Base-by-base conservation (phyloP, 1,140 invertebrate species). In the Dendrolimus kikuchii region DNA sequence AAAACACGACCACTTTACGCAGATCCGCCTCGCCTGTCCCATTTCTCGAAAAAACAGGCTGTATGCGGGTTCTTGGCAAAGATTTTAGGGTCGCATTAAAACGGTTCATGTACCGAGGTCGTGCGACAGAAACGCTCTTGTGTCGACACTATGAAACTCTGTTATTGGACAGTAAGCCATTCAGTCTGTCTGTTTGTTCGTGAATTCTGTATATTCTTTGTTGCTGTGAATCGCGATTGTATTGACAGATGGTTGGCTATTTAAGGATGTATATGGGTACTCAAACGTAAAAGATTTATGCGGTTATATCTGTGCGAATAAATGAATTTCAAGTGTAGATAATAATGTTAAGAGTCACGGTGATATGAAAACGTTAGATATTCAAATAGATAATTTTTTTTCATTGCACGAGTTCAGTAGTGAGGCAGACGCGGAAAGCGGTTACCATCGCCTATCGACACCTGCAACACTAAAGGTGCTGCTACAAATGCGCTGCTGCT, bases 111-210 rank as follows among this genome's bases (percentile, higher is more conserved):
- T 54, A 49, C 49, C 66, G 73, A 79, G 76, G 71, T 72, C 74
- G 66, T 48, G 60, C 66, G 69, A 82, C 77, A 80, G 73, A 79
- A 74, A 60, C 54, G 67, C 63, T 78, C 71, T 76, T 77, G 71
- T 77, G 63, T 66, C 60, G 65, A 64, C 66, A 74, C 75, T 80
- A 68, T 74, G 74, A 66, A 67, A 81, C 74, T 67, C 72, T 80
- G 75, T 77, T 78, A 71, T 74, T 65, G 70, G 75, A 82, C 74
- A 81, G 77, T 68, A 65, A 51, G 62, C 60, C 74, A 74, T 79
- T 81, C 60, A 74, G 59, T 62, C 54, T 63, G 65, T 66, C 60
- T 66, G 75, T 74, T 62, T 57, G 64, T 62, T 72, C 55, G 64
- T n/a, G n/a, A n/a, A n/a, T n/a, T n/a, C n/a, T n/a, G 62, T 68